These are phyloP conservation scores for Zelleria hepariella DNA, from an alignment of 2,888 invertebrate genomes.

Conservation along the genomic window DNA sequence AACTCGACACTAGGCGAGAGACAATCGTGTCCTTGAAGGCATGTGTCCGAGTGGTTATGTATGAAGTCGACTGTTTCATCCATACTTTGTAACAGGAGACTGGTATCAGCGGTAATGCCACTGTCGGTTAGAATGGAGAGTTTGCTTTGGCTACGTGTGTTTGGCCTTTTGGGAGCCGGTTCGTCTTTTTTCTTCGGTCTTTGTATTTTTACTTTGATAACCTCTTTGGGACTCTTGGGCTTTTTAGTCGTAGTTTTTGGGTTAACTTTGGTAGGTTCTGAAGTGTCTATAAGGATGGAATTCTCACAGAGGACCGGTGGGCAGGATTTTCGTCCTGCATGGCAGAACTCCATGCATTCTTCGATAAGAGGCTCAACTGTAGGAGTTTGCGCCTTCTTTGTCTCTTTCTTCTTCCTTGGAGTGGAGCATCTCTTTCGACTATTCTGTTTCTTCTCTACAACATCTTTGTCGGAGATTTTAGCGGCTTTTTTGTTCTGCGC, in stretches of 20 bases:
- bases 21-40: slow-evolving; percentile 49
- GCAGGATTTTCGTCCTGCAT: slow-evolving; percentile 37
- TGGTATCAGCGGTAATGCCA: slow-evolving; percentile 41
- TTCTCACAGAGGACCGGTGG: slow-evolving; percentile 30
- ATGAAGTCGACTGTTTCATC: slow-evolving; percentile 47
- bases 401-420: slow-evolving; percentile 32
- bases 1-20: slow-evolving; percentile 41
- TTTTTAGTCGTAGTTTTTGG: slow-evolving; percentile 11
- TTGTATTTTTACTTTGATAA: slow-evolving; percentile 57
- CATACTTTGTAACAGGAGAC: slow-evolving; percentile 22
- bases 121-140: slow-evolving; percentile 33
- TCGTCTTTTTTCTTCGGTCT: slow-evolving; percentile 32
- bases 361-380: slow-evolving; percentile 31
- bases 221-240: slow-evolving; percentile 32
- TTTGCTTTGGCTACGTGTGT: slow-evolving; percentile 7
- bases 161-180: slow-evolving; percentile 12
- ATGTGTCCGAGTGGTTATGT: slow-evolving; percentile 61
- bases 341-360: slow-evolving; percentile 41
- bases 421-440: slow-evolving; percentile 40
- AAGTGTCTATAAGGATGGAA: slow-evolving; percentile 9
- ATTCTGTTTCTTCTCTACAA: slow-evolving; percentile 17
- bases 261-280: slow-evolving; percentile 15
- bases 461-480: slow-evolving; percentile 12
- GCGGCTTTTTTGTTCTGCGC: slow-evolving; percentile 11
- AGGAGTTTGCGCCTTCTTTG: slow-evolving; percentile 17